A percentile compares a stretch with the other conserved stretches of the same genome.
Evolutionary conservation across 2,888 invertebrate genomes (phyloP).

Genomic region (Ochropleura leucogaster): DNA sequence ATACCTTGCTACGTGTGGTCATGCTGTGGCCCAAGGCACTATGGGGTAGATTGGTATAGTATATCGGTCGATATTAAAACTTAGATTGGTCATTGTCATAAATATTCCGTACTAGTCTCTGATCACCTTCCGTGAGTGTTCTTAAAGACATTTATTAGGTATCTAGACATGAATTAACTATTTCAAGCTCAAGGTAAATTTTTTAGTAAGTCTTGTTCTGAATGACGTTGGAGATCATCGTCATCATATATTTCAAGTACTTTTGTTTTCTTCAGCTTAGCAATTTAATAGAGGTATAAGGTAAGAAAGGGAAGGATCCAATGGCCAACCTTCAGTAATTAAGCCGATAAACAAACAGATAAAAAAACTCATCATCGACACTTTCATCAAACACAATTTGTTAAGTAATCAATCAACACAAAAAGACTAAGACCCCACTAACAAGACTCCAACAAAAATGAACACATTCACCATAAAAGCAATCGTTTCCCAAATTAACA

Average conservation of each 20-base stretch:
- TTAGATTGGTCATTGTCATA: conserved; percentile 28
- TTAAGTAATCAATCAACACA: not conserved
- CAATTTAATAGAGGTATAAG: too few species aligned
- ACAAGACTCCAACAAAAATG: not conserved
- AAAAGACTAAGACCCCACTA: not conserved
- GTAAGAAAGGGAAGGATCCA: not conserved
- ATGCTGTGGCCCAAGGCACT: conserved; percentile 11
- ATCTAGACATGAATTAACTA: not conserved
- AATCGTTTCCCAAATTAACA: conserved; percentile 38
- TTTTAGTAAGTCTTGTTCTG: too few species aligned
- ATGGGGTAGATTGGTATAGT: conserved; percentile 11
- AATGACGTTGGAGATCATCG: too few species aligned
- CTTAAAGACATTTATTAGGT: conserved; percentile 3
- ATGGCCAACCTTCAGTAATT: not conserved
- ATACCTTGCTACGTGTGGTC: conserved; percentile 33
- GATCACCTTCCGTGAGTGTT: conserved; percentile 13
- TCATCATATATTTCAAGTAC: too few species aligned
- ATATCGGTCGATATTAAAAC: conserved; percentile 22
- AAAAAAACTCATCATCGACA: not conserved
- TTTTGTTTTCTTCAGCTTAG: too few species aligned
- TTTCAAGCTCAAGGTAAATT: not conserved
- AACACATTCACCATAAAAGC: conserved; percentile 3
- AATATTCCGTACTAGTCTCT: conserved; percentile 29
- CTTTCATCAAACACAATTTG: not conserved
- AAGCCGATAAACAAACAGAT: not conserved